Percentiles rank a stretch among this genome's conserved stretches.
phyloP scores from a whole-genome alignment of 2,113 vertebrate genomes.

The Anolis sagrei region DNA sequence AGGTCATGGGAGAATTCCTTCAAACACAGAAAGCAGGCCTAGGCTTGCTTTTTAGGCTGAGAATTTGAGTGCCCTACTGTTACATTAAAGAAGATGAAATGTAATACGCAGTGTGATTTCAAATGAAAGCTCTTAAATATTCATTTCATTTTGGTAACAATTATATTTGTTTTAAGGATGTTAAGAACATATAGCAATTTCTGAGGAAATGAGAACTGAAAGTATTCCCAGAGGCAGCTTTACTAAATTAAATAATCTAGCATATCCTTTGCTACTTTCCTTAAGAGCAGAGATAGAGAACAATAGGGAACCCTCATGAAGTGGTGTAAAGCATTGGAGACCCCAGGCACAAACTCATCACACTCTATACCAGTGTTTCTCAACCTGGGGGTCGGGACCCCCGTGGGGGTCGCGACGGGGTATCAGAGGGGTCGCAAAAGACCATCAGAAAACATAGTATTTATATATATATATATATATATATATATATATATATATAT shows the following conservation, averaged over 20 bases:
- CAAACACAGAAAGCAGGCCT: background rate
- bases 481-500: no score
- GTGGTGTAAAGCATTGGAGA: background rate
- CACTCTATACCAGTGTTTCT: no score
- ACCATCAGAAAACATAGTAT: no score
- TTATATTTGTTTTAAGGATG: background rate
- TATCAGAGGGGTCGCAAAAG: no score
- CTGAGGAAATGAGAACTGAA: constrained; percentile 5
- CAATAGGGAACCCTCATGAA: background rate
- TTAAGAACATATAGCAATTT: constrained; percentile 1
- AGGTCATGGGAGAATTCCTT: background rate
- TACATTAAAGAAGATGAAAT: background rate
- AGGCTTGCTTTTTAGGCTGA: background rate
- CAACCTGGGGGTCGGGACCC: no score
- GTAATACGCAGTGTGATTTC: background rate
- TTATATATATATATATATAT: no score
- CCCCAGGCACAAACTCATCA: background rate
- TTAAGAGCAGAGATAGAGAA: background rate
- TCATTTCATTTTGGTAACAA: constrained; percentile 4
- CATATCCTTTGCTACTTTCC: background rate
- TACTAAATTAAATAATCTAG: background rate
- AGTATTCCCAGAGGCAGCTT: background rate
- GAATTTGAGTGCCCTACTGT: background rate
- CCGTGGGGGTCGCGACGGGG: no score
- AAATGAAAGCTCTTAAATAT: background rate